phyloP scores from a whole-genome alignment of 2,797 vertebrate species.

The Coilia nasus region DNA sequence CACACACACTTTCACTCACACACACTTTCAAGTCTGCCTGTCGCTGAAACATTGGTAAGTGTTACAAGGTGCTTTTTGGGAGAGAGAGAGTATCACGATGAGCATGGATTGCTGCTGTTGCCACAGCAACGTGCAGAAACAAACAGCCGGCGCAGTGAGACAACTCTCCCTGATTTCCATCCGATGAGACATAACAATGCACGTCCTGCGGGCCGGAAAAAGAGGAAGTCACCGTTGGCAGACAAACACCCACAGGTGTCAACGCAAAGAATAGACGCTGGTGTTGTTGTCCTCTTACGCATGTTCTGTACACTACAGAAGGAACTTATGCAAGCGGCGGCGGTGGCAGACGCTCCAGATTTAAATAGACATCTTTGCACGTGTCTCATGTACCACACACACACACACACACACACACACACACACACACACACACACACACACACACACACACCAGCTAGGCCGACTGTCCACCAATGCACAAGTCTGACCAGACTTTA shows the following conservation, averaged over 20 bases:
- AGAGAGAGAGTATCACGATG: neutral
- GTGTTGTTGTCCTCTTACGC: constrained; percentile 1
- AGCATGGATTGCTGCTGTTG: constrained; percentile 17
- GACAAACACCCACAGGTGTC: constrained; percentile 28
- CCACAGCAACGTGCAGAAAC: constrained; percentile 7
- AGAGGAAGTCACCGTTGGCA: neutral
- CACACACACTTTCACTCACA: neutral
- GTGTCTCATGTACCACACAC: neutral
- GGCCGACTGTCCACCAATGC: neutral
- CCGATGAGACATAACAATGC: neutral
- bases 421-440: constrained; percentile 12
- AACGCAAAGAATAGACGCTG: constrained; percentile 12
- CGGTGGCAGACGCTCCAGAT: neutral
- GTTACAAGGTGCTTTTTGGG: neutral
- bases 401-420: too few relatives aligned
- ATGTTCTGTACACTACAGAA: constrained; percentile 8
- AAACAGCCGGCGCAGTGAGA: neutral
- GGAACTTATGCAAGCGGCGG: constrained; percentile 2
- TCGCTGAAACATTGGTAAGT: neutral
- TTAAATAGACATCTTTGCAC: constrained; percentile 7
- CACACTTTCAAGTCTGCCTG: neutral
- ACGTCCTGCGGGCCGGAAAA: neutral
- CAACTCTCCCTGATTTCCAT: constrained; percentile 25
- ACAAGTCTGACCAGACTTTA: neutral
- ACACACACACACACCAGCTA: constrained; percentile 6